Percentiles rank a stretch among this genome's conserved stretches.
phyloP scores from a whole-genome alignment of 92 coral and sea anemone genomes.

The Metridium senile region DNA sequence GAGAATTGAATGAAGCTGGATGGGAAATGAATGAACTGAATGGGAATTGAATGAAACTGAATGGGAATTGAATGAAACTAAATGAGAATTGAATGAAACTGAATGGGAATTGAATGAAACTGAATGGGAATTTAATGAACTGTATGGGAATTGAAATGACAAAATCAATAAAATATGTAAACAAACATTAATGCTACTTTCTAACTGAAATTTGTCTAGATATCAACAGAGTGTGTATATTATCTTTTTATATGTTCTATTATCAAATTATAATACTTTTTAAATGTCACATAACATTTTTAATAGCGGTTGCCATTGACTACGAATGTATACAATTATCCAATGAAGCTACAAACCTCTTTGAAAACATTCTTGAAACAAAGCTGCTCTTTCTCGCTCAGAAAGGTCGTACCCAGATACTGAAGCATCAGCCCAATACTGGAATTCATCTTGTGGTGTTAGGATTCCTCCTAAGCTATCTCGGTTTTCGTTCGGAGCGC shows the following conservation, averaged over 20 bases:
- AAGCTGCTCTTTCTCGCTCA: conserved; percentile 93
- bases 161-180: too few species aligned
- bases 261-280: neutral
- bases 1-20: too few species aligned
- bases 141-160: too few species aligned
- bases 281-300: neutral
- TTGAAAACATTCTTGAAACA: conserved; percentile 95
- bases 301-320: conserved; percentile 70
- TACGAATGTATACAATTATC: conserved; percentile 53
- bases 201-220: neutral
- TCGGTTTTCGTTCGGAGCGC: conserved; percentile 62
- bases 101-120: too few species aligned
- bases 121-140: too few species aligned
- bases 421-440: conserved; percentile 97
- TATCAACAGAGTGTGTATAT: neutral
- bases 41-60: too few species aligned
- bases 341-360: conserved; percentile 61
- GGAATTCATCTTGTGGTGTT: conserved; percentile 97
- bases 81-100: too few species aligned
- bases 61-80: too few species aligned
- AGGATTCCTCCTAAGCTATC: conserved; percentile 86
- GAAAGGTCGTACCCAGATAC: conserved; percentile 95
- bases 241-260: neutral
- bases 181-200: too few species aligned
- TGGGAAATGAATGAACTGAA: too few species aligned